Evolutionary conservation across 2,797 vertebrate genomes (phyloP).

Genomic region (Silurus lanzhouensis): DNA sequence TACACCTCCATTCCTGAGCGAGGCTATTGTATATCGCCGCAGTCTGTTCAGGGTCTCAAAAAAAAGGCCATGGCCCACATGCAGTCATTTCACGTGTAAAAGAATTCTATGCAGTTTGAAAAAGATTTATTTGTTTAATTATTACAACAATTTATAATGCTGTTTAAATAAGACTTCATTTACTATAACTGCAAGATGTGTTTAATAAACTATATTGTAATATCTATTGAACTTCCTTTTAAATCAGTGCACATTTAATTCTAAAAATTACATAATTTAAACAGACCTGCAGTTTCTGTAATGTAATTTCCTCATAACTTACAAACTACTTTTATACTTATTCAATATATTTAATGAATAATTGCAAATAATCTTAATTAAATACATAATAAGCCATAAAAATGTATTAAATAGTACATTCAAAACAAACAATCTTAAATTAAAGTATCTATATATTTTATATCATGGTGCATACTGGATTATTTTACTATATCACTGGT

Average conservation of each 20-base stretch:
- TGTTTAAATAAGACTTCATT: slow-evolving; percentile 21
- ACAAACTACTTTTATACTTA: background rate
- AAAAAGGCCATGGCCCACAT: slow-evolving; percentile 27
- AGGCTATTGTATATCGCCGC: slow-evolving; percentile 61
- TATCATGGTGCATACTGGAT: too few species aligned
- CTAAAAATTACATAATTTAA: background rate
- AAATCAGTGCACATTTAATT: slow-evolving; percentile 1
- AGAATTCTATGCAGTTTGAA: slow-evolving; percentile 32
- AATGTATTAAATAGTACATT: background rate
- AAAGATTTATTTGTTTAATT: slow-evolving; percentile 26
- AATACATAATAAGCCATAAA: background rate
- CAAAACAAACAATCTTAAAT: background rate
- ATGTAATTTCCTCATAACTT: background rate
- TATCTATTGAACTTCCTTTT: background rate
- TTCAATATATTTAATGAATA: background rate
- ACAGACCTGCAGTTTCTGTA: background rate
- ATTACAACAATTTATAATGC: background rate
- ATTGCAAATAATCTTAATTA: background rate
- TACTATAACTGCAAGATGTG: background rate
- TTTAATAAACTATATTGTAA: background rate
- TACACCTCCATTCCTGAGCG: slow-evolving; percentile 59
- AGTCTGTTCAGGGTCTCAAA: slow-evolving; percentile 51
- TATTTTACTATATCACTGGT: background rate
- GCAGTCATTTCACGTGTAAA: slow-evolving; percentile 34
- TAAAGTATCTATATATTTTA: background rate